phyloP scores from a whole-genome alignment of 2,888 invertebrate species.

The Noctua janthina region DNA sequence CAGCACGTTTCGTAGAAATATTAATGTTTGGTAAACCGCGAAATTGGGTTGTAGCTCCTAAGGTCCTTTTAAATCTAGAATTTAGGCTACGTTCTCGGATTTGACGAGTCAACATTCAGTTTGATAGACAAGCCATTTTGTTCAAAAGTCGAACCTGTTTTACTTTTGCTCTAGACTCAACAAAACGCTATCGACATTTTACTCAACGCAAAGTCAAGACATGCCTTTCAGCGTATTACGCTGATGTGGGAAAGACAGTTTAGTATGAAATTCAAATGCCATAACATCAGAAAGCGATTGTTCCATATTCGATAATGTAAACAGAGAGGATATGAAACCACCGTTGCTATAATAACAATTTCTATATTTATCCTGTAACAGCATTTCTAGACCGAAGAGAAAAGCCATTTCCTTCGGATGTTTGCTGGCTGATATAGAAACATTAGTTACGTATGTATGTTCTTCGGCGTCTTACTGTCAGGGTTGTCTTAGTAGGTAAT shows the following conservation, averaged over 20 bases:
- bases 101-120: not conserved
- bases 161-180: not conserved
- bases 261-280: not conserved
- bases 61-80: slow-evolving; percentile 5
- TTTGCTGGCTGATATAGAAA: slow-evolving; percentile 48
- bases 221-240: not conserved
- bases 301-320: slow-evolving; percentile 30
- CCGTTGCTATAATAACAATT: slow-evolving; percentile 39
- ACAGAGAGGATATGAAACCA: slow-evolving; percentile 37
- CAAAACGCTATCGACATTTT: slow-evolving; percentile 5
- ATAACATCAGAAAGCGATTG: slow-evolving; percentile 14
- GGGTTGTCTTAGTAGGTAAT: slow-evolving; percentile 18
- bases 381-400: slow-evolving; percentile 39
- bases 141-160: not conserved
- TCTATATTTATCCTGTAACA: slow-evolving; percentile 50
- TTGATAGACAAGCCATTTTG: not conserved
- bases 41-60: slow-evolving; percentile 1
- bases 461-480: slow-evolving; percentile 36
- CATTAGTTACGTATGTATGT: slow-evolving; percentile 41
- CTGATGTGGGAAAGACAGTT: not conserved
- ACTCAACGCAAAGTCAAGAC: not conserved
- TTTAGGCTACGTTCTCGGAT: not conserved
- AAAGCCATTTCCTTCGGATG: slow-evolving; percentile 61
- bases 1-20: slow-evolving; percentile 35
- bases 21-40: slow-evolving; percentile 3